Evolutionary conservation across 2,113 vertebrate genomes (phyloP), one percentile per base, ranked within the genome.

Genomic region (Nansenia antarctica): DNA sequence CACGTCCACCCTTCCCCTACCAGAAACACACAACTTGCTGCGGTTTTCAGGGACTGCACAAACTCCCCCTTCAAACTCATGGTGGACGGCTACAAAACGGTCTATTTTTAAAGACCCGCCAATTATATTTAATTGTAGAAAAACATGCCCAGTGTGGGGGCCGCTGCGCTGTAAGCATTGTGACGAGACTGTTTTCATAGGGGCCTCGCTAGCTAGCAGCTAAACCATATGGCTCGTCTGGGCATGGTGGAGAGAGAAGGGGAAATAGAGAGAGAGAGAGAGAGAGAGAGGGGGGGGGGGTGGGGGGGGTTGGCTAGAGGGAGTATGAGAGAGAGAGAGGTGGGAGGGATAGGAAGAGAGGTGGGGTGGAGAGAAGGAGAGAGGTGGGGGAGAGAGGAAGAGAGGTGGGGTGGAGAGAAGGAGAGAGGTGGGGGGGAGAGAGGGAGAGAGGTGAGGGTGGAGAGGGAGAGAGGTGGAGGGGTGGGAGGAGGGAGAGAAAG

Each of bases 111-210:
- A 90, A 86, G 71, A 54, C 75, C 70, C n/a, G n/a, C 70, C 78
- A 90, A 88, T 91, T 90, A 90, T 86, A 82, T 85, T 86, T 87
- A 88, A 92, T 92, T 89, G 82, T 77, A 84, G 77, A 83, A 85
- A 84, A 84, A 80, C 71, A 78, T 42, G 34, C 70, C 75, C 73
- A 69, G 67, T 82, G 66, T 63, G 70, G 77, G 29, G 54, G 18
- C 78, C 82, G 55, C 70, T 59, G 62, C 35, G 63, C 67, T 69
- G 65, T 65, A 68, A 73, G 73, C 81, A 69, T 71, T 80, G 73
- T 78, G 77, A 82, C 55, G 42, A 63, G 69, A 52, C 39, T 72
- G 67, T 74, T 89, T 90, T 80, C 67, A 81, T 72, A 66, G 74
- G 68, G 81, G 79, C 83, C 71, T 68, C 62, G 49, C 32, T 76